phyloP scores from a whole-genome alignment of 2,888 invertebrate species.

The Xestia rhomboidea region DNA sequence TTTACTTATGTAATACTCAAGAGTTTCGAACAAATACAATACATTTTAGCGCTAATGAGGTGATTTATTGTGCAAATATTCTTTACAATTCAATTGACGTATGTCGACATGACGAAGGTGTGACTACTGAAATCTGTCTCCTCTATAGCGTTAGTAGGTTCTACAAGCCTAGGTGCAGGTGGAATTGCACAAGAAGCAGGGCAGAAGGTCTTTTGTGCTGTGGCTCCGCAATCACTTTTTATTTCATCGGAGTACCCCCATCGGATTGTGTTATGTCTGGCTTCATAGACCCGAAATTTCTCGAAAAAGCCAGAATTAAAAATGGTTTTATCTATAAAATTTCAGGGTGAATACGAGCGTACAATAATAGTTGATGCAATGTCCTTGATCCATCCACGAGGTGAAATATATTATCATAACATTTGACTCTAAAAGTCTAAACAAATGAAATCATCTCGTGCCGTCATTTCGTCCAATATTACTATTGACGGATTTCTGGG shows the following conservation, averaged over 20 bases:
- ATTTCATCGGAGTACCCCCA: neutral
- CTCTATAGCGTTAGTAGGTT: neutral
- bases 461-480: conserved; percentile 35
- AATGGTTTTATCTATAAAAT: neutral
- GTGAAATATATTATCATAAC: conserved; percentile 40
- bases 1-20: conserved; percentile 33
- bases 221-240: neutral
- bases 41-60: conserved; percentile 45
- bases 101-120: conserved; percentile 9
- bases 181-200: neutral
- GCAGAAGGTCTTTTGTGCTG: neutral
- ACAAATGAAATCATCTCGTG: conserved; percentile 42
- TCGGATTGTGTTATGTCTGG: neutral
- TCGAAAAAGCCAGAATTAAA: neutral
- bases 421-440: conserved; percentile 23
- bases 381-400: conserved; percentile 21
- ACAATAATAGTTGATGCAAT: conserved; percentile 23
- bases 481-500: conserved; percentile 57
- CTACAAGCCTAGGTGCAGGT: neutral
- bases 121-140: neutral
- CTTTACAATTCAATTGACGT: conserved; percentile 41
- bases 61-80: conserved; percentile 35
- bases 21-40: conserved; percentile 13
- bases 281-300: neutral
- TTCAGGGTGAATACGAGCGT: neutral